These are phyloP conservation scores for Lagenorhynchus albirostris DNA, from an alignment of 2,113 vertebrate species.

Conservation along the genomic window DNA sequence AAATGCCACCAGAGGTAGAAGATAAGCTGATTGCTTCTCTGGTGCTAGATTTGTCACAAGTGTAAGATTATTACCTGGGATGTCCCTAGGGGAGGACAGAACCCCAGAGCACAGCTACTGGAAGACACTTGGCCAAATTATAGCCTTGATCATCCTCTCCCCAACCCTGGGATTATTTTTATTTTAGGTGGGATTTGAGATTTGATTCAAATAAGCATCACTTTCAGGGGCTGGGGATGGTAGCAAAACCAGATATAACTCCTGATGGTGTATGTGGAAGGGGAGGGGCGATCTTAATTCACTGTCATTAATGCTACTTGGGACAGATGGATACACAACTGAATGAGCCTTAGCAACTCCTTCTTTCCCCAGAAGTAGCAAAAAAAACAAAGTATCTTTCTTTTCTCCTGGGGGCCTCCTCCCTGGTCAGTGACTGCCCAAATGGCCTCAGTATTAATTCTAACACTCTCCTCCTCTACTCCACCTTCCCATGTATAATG, in stretches of 20 bases:
- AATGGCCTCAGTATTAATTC: neutral
- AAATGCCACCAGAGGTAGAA: neutral
- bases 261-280: neutral
- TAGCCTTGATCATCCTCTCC: neutral
- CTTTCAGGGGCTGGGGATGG: neutral
- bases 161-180: neutral
- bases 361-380: neutral
- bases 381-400: neutral
- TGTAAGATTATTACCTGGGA: neutral
- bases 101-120: neutral
- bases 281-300: neutral
- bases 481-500: accelerated
- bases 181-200: neutral
- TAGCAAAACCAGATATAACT: neutral
- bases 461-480: too few species aligned
- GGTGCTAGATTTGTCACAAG: neutral
- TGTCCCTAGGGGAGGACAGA: neutral
- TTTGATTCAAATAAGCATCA: neutral
- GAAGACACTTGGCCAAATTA: neutral
- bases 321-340: neutral
- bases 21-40: neutral
- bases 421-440: neutral
- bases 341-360: neutral
- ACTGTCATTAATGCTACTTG: neutral
- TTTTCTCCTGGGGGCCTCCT: neutral